Conservation (phyloP, 2,113 vertebrate genomes). For the Hemichromis elongatus region DNA sequence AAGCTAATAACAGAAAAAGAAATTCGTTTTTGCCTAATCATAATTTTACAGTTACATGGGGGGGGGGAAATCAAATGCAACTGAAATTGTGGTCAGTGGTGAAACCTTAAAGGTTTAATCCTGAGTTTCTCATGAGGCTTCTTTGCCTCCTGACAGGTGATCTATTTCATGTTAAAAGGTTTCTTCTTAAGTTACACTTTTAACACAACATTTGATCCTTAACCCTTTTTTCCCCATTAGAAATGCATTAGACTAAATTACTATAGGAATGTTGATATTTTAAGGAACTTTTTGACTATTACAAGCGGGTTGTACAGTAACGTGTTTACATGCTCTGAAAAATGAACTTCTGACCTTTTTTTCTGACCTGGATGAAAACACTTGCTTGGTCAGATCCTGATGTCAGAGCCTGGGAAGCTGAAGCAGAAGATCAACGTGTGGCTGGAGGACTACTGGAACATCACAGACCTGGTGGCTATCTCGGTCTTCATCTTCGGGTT, state of each 20-base stretch:
- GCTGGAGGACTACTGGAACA: slow-evolving; percentile 98
- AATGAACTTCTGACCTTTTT: not conserved
- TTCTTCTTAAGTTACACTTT: not conserved
- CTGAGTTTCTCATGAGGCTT: not conserved
- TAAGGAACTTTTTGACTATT: not conserved
- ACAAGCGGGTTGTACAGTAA: not conserved
- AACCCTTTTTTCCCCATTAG: not conserved
- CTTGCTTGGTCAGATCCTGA: slow-evolving; percentile 83
- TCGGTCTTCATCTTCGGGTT: slow-evolving; percentile 86
- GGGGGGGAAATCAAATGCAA: no score
- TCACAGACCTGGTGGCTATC: slow-evolving; percentile 92
- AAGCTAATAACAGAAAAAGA: not conserved
- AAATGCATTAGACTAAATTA: not conserved
- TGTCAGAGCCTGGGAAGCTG: slow-evolving; percentile 97
- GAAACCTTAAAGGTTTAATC: not conserved
- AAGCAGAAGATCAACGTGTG: slow-evolving; percentile 97
- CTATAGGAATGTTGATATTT: not conserved
- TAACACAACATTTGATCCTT: not conserved
- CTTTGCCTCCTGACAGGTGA: not conserved
- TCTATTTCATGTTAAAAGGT: not conserved
- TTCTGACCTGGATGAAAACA: not conserved
- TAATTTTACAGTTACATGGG: no score
- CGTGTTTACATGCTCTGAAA: rapidly evolving
- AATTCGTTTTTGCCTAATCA: not conserved
- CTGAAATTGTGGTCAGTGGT: not conserved